Base-by-base conservation (phyloP, 2,888 invertebrate genomes). In the Limnephilus marmoratus region DNA sequence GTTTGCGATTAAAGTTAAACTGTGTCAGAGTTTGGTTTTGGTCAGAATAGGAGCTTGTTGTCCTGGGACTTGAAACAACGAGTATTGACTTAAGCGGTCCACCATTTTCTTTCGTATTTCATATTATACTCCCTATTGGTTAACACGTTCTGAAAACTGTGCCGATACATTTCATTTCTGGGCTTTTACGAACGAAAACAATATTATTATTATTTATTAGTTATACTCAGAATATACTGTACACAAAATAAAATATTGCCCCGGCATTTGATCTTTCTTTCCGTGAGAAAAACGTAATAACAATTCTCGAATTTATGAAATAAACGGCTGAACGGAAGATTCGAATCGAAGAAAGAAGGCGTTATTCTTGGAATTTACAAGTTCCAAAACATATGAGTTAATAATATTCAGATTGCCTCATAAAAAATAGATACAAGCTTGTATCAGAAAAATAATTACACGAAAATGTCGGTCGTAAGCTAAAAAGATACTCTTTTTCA, bases 161-260 rank as follows among this genome's bases (percentile, higher is more conserved):
- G 83, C 41, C 83, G 83, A 24, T 83, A 83, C 34, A 83, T n/a
- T 83, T 83, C 41, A 24, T 68, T 68, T 68, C 24, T 68, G 24
- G 9, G 68, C 24, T 9, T 68, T 68, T 68, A 24, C 24, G 68
- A 68, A 68, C 68, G 68, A 68, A 68, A 68, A 68, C 68, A 24
- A n/a, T 68, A 9, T 68, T 68, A 68, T 68, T 68, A 68, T 68
- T 68, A 68, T 68, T 68, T 68, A 68, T 68, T 68, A n/a, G 68
- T 68, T 68, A 68, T 68, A n/a, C 24, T n/a, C 68, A 24, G 2
- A 68, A 68, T 68, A 68, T 68, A 68, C 24, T 68, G 68, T 68
- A 1, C 9, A 24, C 24, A 68, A n/a, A 68, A 68, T 68, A 68
- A 68, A 68, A 68, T 68, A 68, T 68, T 68, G 68, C 68, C 24